Conservation (phyloP, 2,888 invertebrate genomes). For the Vanessa cardui region DNA sequence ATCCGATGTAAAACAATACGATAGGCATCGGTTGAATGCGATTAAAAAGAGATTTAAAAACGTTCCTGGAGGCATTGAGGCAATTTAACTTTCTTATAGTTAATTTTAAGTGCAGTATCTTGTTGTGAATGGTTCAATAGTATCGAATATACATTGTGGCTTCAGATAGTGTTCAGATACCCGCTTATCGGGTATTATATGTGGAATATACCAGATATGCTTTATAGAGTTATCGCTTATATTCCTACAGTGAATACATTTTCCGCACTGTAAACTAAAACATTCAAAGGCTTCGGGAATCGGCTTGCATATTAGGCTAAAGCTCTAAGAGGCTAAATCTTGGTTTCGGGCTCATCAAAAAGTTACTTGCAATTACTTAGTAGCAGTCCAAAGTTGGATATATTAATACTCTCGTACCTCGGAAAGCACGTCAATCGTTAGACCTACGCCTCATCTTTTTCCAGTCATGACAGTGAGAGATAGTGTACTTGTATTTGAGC, state of each 20-base stretch:
- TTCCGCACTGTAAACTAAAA: too few relatives aligned
- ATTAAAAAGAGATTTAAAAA: constrained; percentile 69
- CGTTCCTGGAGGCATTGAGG: constrained; percentile 59
- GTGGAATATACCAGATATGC: constrained; percentile 22
- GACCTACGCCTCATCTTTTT: too few relatives aligned
- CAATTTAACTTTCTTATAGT: constrained; percentile 61
- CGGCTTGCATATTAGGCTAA: too few relatives aligned
- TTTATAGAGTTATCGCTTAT: constrained; percentile 31
- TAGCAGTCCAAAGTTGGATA: too few relatives aligned
- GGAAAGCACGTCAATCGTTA: too few relatives aligned
- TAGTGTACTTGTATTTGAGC: too few relatives aligned
- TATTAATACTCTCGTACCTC: too few relatives aligned
- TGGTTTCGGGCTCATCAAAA: too few relatives aligned
- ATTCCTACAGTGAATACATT: background rate
- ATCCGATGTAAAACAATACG: constrained; percentile 75
- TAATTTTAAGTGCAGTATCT: constrained; percentile 72
- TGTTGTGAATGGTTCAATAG: constrained; percentile 61
- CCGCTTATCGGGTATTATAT: background rate
- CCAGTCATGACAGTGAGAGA: too few relatives aligned
- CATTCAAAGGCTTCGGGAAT: too few relatives aligned
- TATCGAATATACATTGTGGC: constrained; percentile 41
- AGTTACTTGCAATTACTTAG: too few relatives aligned
- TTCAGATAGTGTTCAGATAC: constrained; percentile 37
- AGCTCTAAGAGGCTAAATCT: too few relatives aligned
- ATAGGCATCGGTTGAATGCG: constrained; percentile 67